Conservation (phyloP, 2,797 vertebrate genomes). For the Mustela erminea region DNA sequence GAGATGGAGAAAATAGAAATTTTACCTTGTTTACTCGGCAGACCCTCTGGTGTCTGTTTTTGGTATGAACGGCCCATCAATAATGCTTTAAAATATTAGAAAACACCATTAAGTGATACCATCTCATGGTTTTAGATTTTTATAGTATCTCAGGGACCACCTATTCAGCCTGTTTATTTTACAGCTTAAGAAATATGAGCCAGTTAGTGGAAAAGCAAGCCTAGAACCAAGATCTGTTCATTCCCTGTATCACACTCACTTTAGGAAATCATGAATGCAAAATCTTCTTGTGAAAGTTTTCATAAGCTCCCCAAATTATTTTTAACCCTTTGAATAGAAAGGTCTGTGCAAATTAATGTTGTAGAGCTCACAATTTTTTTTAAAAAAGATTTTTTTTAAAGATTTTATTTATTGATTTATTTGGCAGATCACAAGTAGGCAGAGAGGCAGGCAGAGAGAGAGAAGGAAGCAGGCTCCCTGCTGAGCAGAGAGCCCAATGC, state of each 20-base stretch:
- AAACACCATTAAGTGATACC: not conserved
- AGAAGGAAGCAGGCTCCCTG: no score
- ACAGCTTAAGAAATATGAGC: not conserved
- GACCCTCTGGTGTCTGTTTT: slow-evolving; percentile 40
- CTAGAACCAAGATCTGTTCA: not conserved
- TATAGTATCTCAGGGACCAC: not conserved
- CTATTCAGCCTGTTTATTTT: slow-evolving; percentile 4
- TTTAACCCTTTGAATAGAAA: slow-evolving; percentile 27
- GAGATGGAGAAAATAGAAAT: slow-evolving; percentile 26
- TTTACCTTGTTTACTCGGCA: not conserved
- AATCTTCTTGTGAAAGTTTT: not conserved
- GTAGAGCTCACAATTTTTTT: not conserved
- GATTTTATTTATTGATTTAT: no score
- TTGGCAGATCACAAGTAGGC: no score
- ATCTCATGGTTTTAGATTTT: not conserved
- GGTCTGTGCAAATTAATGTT: not conserved
- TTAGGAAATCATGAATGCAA: not conserved
- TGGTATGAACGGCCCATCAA: not conserved
- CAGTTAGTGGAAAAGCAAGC: not conserved
- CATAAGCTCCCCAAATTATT: not conserved
- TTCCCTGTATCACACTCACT: not conserved
- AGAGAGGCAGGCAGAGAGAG: no score
- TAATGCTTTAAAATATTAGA: slow-evolving; percentile 46
- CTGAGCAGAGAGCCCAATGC: no score
- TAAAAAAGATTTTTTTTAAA: no score